Evolutionary conservation across 2,797 vertebrate species (phyloP), one percentile per base, ranked within the genome.

Genomic region (Lycodopsis pacificus): DNA sequence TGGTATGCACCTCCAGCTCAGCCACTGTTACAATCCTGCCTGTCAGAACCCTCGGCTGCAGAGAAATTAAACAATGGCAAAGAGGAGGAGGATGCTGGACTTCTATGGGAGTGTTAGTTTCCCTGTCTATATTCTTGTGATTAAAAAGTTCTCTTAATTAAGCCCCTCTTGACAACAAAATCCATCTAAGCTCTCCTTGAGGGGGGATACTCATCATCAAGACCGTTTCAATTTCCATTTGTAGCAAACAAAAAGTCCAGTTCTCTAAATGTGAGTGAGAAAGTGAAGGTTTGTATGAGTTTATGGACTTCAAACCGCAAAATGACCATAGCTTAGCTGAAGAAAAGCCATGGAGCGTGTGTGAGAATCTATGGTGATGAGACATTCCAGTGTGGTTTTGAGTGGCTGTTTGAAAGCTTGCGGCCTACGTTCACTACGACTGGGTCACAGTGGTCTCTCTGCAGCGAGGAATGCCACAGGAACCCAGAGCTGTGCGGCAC

Each of bases 351-450:
- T 82, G 77, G 80, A 91, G 86, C n/a, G 63, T 76, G 84, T 82
- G 83, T 85, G 85, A 90, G 84, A 92, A 84, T 89, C 72, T 72
- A 57, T 34, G 82, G 69, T 73, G 90, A 90, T 87, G 84, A 90
- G 87, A 91, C 91, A 94, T 94, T 95, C 92, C 93, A 92, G 71
- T 89, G 91, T 78, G 91, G 91, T 93, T 94, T 89, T 82, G 82
- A 84, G 81, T 78, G 85, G 73, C 66, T 90, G 74, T 77, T 85
- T 89, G 70, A 83, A 51, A 62, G 80, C 73, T 77, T 13, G 48
- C 85, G 80, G 81, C 54, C 77, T 81, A 49, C 57, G 71, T 73
- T 87, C 72, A 42, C 59, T 69, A 59, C 59, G 87, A 81, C 68
- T 85, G 58, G 87, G 85, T 83, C 82, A 73, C 76, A 64, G 81